phyloP scores from a whole-genome alignment of 1,140 invertebrate species.

The Doryteuthis pealeii region DNA sequence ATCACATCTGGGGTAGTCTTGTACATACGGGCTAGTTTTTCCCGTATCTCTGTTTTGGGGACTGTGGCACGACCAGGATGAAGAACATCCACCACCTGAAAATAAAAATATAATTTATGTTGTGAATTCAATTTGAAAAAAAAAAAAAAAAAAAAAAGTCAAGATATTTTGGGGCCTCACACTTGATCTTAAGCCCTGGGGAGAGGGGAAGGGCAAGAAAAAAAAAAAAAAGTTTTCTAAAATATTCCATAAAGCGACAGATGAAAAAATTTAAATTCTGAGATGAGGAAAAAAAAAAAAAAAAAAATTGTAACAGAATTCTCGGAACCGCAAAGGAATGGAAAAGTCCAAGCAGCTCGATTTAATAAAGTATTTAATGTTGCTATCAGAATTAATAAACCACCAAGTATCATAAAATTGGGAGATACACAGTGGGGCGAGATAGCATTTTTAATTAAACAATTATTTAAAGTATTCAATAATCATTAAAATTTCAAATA shows the following conservation, averaged over 20 bases:
- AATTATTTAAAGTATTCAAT: too few relatives aligned
- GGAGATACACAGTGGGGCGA: neutral
- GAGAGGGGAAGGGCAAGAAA: too few relatives aligned
- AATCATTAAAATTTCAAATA: too few relatives aligned
- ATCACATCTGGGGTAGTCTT: constrained; percentile 97
- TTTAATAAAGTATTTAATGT: constrained; percentile 7
- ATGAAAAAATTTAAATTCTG: neutral
- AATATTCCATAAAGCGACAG: neutral
- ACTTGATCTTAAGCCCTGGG: too few relatives aligned
- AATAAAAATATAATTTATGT: constrained; percentile 12
- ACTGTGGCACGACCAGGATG: constrained; percentile 94
- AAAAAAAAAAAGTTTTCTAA: too few relatives aligned
- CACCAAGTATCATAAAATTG: neutral
- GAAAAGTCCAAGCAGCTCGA: neutral
- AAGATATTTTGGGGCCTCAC: neutral
- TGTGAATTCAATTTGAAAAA: too few relatives aligned
- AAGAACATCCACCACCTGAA: constrained; percentile 87
- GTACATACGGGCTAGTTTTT: constrained; percentile 97
- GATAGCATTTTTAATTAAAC: too few relatives aligned
- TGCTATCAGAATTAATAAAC: neutral
- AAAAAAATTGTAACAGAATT: neutral
- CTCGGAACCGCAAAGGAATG: neutral
- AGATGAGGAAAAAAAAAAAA: neutral
- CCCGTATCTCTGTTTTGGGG: constrained; percentile 94
- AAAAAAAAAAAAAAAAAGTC: neutral